Evolutionary conservation across 1,140 invertebrate genomes (phyloP), one percentile per base, ranked within the genome.

Genomic region (Cryptotermes secundus): DNA sequence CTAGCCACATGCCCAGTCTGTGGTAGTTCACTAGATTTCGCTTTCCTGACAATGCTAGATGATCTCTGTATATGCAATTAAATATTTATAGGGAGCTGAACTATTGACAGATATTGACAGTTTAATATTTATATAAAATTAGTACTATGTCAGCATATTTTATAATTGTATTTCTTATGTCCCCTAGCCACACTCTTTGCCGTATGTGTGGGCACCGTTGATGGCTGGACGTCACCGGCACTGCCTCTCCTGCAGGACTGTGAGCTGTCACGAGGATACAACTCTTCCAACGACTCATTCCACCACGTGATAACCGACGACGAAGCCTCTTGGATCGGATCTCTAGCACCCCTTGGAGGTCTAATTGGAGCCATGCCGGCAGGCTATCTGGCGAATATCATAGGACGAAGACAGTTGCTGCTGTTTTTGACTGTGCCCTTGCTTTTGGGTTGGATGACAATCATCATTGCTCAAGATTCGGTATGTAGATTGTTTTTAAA

Each of bases 141-240:
- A 12, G 4, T 4, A 6, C 4, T 42, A 12, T 42, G 38, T 42
- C 12, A 6, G 38, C 12, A 12, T 42, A 42, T 19, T 19, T 22
- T 22, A 49, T 49, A 16, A 49, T 19, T 14, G 19, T 22, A 22
- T 19, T 49, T 22, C 22, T 14, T 72, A 6, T 72, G 7, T 81
- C 10, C 12, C 35, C 14, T 35, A 93, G 93, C 91, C 22, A 92
- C 92, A 45, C 86, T 93, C 6, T 90, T 90, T 6, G 90, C 91
- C 0, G 91, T 93, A 84, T 90, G 91, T 3, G 88, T 90, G 22
- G 93, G 93, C 6, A 90, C 90, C 1, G 91, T 91, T 85, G 88
- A 93, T 16, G 91, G 91, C 0, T 93, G 92, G 92, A 91, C 91
- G 26, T 92, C 92, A 22, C 89, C 92, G 80, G 92, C 91, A 0